Evolutionary conservation across 2,797 vertebrate genomes (phyloP).

Genomic region (Columba guinea): DNA sequence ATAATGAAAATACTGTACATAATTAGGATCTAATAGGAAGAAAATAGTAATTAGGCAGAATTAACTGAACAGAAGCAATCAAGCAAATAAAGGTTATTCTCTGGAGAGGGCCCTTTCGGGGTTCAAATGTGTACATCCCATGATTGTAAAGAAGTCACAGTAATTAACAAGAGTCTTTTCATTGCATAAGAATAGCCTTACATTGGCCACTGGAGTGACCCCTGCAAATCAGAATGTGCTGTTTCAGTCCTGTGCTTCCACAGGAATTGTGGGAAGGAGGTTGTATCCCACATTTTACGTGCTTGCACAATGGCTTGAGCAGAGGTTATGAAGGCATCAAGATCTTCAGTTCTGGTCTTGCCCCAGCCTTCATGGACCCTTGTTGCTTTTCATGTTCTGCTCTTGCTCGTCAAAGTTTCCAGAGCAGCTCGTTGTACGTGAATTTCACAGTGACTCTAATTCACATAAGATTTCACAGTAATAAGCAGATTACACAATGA

Average conservation of each 20-base stretch:
- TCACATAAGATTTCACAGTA: not conserved
- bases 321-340: not conserved
- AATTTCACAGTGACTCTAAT: not conserved
- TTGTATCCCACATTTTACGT: not conserved
- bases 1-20: constrained; percentile 85
- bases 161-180: constrained; percentile 75
- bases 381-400: not conserved
- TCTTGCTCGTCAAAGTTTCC: not conserved
- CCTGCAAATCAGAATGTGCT: not conserved
- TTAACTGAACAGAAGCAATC: constrained; percentile 82
- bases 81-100: constrained; percentile 84
- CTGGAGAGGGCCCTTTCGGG: constrained; percentile 78
- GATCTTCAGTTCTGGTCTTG: not conserved
- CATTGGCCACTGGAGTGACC: constrained; percentile 24
- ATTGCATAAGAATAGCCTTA: constrained; percentile 47
- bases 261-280: not conserved
- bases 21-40: constrained; percentile 84
- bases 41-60: constrained; percentile 83
- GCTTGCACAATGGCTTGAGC: not conserved
- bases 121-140: constrained; percentile 72
- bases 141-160: constrained; percentile 75
- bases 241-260: not conserved
- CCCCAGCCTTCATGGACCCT: not conserved
- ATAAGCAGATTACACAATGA: not conserved
- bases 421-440: not conserved